Evolutionary conservation across 2,888 invertebrate genomes (phyloP), one percentile per base, ranked within the genome.

Genomic region (Apotomis betuletana): DNA sequence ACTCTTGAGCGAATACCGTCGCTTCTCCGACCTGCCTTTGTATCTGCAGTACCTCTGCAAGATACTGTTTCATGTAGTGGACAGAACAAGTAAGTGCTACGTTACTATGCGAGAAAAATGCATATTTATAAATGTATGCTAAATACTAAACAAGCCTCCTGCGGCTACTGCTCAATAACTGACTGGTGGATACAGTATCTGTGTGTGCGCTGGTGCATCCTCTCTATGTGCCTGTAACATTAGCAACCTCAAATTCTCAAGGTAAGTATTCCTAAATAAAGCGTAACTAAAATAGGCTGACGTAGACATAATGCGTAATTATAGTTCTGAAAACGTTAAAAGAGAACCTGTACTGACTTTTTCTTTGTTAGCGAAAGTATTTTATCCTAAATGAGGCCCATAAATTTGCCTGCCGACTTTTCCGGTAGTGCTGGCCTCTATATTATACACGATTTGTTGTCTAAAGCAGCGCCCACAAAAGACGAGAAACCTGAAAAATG

Each of bases 1-100:
- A 44, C 89, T 95, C 60, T 89, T 92, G 6, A 87, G 87, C 74
- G 79, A 87, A 38, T 84, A 89, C 83, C 89, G 88, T 74, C 83
- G 94, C 74, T 94, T 96, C 81, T 87, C 93, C 0, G 95, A 96
- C 77, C 94, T 96, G 74, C 96, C 96, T 0, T 90, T 96, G n/a
- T 96, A 96, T 94, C 87, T 96, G 58, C 96, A 96, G 82, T 96
- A 96, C 83, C 94, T 96, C 76, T 95, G 96, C 81, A 96, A 96
- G 90, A 95, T 96, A 78, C 84, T 96, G 52, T 96, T 96, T 84
- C 95, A 95, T 82, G 95, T 96, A 36, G 95, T 96, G 70, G 96
- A 96, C 82, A 94, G 95, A 86, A 94, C 94, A 79, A 94, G 96
- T 95, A 84, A 92, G 92, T 88, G 62, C 3, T 9, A 12, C 9